These are phyloP conservation scores for Mythimna pallens DNA, from an alignment of 2,888 invertebrate genomes.

Conservation along the genomic window DNA sequence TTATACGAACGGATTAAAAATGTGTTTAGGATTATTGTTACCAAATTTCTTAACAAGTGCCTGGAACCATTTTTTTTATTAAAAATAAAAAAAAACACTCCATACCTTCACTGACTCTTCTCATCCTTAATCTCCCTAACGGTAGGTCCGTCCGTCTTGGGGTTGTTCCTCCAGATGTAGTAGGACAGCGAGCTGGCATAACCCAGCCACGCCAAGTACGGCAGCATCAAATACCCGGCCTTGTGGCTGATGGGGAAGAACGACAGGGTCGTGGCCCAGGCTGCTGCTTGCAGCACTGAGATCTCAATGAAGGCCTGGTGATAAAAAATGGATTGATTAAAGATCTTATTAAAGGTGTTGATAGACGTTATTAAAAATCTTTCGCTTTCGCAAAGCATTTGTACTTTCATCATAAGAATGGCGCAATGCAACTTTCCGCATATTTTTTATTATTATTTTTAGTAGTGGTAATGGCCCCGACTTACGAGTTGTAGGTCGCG, in stretches of 20 bases:
- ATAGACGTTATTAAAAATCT: no score
- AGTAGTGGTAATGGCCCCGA: no score
- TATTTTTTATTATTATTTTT: no score
- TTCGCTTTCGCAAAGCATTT: no score
- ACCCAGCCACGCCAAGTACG: slow-evolving; percentile 84
- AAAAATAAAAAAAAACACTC: not conserved
- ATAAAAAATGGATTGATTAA: not conserved
- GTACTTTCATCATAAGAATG: no score
- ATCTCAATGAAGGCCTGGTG: slow-evolving; percentile 84
- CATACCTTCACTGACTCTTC: slow-evolving; percentile 59
- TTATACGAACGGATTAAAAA: no score
- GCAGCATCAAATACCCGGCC: slow-evolving; percentile 79
- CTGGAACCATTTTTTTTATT: not conserved
- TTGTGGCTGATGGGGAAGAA: slow-evolving; percentile 77
- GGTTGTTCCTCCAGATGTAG: slow-evolving; percentile 85
- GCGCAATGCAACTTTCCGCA: no score
- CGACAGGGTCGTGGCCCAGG: slow-evolving; percentile 76
- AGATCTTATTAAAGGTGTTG: no score
- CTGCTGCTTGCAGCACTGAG: slow-evolving; percentile 78
- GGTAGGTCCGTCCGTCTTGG: slow-evolving; percentile 65
- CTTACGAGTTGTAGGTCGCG: no score
- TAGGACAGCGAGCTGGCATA: slow-evolving; percentile 80
- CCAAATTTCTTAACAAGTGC: no score
- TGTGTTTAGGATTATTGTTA: no score
- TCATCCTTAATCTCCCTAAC: slow-evolving; percentile 67